Percentiles rank a stretch among this genome's conserved stretches.
These are phyloP conservation scores for Brenthis daphne DNA, from an alignment of 2,888 invertebrate species.

Conservation along the genomic window DNA sequence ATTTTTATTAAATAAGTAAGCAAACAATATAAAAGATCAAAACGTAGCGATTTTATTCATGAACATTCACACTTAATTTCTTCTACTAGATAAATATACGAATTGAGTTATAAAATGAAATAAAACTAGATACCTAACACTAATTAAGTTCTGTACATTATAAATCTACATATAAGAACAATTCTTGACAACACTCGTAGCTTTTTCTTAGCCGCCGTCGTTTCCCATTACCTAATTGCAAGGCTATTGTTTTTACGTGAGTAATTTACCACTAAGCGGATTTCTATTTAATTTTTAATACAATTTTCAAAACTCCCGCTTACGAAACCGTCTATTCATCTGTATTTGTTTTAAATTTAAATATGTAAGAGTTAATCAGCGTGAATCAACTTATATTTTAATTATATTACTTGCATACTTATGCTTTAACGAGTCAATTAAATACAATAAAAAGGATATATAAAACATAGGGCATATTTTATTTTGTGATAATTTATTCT, in stretches of 20 bases:
- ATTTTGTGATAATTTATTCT: too few species aligned
- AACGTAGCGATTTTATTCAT: too few species aligned
- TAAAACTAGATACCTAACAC: background rate
- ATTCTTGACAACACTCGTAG: slow-evolving; percentile 8
- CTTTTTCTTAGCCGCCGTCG: slow-evolving; percentile 30
- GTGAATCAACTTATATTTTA: slow-evolving; percentile 31
- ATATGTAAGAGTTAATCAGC: slow-evolving; percentile 32
- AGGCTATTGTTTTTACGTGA: slow-evolving; percentile 69
- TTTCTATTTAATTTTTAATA: slow-evolving; percentile 68
- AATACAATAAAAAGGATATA: background rate
- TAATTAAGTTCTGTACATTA: slow-evolving; percentile 6
- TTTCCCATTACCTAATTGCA: slow-evolving; percentile 78
- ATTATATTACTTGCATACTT: slow-evolving; percentile 26
- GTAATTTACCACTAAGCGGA: slow-evolving; percentile 69
- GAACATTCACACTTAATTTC: too few species aligned
- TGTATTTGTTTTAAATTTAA: slow-evolving; percentile 41
- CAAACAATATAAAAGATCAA: too few species aligned
- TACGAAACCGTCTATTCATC: slow-evolving; percentile 39
- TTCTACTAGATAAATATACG: too few species aligned
- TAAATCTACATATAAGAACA: slow-evolving; percentile 9
- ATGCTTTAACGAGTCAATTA: slow-evolving; percentile 22
- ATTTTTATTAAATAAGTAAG: too few species aligned
- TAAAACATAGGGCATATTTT: too few species aligned
- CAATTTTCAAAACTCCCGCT: slow-evolving; percentile 52
- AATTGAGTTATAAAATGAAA: too few species aligned